Evolutionary conservation across 2,797 vertebrate genomes (phyloP).

Genomic region (Petrocephalus sullivani): DNA sequence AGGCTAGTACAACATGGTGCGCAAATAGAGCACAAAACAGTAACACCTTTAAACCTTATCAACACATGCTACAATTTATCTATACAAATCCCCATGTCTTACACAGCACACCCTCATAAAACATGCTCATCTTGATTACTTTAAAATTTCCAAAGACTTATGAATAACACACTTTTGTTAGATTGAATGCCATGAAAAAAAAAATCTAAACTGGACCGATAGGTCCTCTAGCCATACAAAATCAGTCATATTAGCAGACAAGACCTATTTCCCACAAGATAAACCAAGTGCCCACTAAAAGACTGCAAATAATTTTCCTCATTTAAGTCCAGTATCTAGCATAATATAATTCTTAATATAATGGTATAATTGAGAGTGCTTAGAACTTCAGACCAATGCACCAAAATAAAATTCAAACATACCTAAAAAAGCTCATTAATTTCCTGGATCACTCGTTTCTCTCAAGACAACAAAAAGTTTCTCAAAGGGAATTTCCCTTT

Average conservation of each 20-base stretch:
- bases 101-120: background rate
- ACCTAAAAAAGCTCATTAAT: background rate
- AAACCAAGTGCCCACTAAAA: background rate
- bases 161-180: background rate
- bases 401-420: background rate
- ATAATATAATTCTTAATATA: background rate
- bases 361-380: background rate
- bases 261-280: background rate
- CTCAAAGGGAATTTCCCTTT: conserved; percentile 16
- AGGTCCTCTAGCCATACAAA: background rate
- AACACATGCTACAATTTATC: background rate
- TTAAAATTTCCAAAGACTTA: background rate
- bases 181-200: background rate
- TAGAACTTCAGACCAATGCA: background rate
- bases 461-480: background rate
- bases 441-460: background rate
- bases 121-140: background rate
- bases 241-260: background rate
- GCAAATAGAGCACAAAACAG: background rate
- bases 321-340: background rate
- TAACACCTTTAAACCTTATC: background rate
- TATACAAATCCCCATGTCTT: background rate
- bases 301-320: background rate
- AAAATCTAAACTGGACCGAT: background rate
- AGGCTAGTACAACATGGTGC: background rate